phyloP scores from a whole-genome alignment of 2,797 vertebrate species.

The Apogon hyalosoma region DNA sequence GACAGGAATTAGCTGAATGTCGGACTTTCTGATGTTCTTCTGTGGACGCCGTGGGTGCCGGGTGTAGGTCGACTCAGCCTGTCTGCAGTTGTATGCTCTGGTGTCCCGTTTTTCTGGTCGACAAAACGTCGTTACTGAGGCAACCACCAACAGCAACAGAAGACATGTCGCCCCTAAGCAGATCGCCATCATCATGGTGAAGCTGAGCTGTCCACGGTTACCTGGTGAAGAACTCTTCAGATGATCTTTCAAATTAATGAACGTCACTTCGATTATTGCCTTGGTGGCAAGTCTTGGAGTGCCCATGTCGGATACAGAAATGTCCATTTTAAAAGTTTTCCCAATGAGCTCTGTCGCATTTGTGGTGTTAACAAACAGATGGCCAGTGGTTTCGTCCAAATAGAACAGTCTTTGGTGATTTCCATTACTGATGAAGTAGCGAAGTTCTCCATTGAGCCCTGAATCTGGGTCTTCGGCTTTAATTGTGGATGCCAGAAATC shows the following conservation, averaged over 20 bases:
- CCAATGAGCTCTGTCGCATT: slow-evolving; percentile 90
- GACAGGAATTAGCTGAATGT: slow-evolving; percentile 92
- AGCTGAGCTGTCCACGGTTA: slow-evolving; percentile 79
- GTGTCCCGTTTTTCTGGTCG: slow-evolving; percentile 89
- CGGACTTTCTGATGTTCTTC: slow-evolving; percentile 92
- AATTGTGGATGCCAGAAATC: slow-evolving; percentile 78
- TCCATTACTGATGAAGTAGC: slow-evolving; percentile 82
- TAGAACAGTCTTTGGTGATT: slow-evolving; percentile 80
- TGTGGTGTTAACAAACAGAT: slow-evolving; percentile 89
- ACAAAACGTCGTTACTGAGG: slow-evolving; percentile 88
- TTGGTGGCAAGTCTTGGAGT: slow-evolving; percentile 79
- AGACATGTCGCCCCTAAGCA: slow-evolving; percentile 87
- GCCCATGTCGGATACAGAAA: slow-evolving; percentile 88
- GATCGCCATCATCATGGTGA: slow-evolving; percentile 84
- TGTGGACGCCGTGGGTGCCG: slow-evolving; percentile 92
- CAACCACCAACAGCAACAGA: slow-evolving; percentile 83
- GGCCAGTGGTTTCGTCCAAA: slow-evolving; percentile 85
- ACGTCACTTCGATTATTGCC: slow-evolving; percentile 83
- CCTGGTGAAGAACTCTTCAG: slow-evolving; percentile 85
- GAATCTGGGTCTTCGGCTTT: slow-evolving; percentile 89
- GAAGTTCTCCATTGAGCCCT: slow-evolving; percentile 86
- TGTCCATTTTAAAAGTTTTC: slow-evolving; percentile 82
- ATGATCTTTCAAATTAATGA: slow-evolving; percentile 87
- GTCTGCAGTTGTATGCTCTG: slow-evolving; percentile 93
- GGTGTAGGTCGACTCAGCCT: slow-evolving; percentile 91